phyloP scores from a whole-genome alignment of 2,797 vertebrate species.

The Sphaeramia orbicularis region DNA sequence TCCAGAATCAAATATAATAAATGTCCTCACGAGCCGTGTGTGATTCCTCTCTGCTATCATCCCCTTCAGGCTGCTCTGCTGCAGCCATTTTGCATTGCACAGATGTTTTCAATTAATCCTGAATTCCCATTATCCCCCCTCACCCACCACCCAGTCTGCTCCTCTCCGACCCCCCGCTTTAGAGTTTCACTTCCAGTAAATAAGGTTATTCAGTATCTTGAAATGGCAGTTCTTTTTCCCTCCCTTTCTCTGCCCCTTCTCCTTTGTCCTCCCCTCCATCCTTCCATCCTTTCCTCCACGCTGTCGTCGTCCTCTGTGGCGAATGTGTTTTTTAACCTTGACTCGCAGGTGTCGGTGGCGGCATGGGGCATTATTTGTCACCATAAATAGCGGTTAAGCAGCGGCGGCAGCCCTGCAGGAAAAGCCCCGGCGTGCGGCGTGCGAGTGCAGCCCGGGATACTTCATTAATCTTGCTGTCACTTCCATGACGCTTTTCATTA shows the following conservation, averaged over 20 bases:
- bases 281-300: conserved; percentile 15
- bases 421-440: conserved; percentile 81
- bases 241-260: conserved; percentile 34
- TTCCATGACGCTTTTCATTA: conserved; percentile 95
- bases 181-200: conserved; percentile 60
- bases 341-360: conserved; percentile 90
- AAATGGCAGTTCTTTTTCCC: conserved; percentile 57
- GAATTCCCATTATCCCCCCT: conserved; percentile 67
- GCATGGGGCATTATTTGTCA: conserved; percentile 93
- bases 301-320: conserved; percentile 63
- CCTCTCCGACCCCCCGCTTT: too few relatives aligned
- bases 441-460: conserved; percentile 86
- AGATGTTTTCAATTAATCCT: conserved; percentile 87
- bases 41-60: conserved; percentile 65
- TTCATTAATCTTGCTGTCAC: conserved; percentile 99
- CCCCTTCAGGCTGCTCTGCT: conserved; percentile 57
- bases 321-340: conserved; percentile 94
- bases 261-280: conserved; percentile 28
- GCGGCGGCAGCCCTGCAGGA: conserved; percentile 83
- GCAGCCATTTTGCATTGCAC: conserved; percentile 68
- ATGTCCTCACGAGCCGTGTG: conserved; percentile 68
- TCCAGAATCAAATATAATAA: conserved; percentile 41
- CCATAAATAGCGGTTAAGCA: conserved; percentile 90
- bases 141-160: conserved; percentile 5
- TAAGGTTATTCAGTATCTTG: conserved; percentile 69